Evolutionary conservation across 2,797 vertebrate species (phyloP).

Genomic region (Brachyrhaphis roseni): DNA sequence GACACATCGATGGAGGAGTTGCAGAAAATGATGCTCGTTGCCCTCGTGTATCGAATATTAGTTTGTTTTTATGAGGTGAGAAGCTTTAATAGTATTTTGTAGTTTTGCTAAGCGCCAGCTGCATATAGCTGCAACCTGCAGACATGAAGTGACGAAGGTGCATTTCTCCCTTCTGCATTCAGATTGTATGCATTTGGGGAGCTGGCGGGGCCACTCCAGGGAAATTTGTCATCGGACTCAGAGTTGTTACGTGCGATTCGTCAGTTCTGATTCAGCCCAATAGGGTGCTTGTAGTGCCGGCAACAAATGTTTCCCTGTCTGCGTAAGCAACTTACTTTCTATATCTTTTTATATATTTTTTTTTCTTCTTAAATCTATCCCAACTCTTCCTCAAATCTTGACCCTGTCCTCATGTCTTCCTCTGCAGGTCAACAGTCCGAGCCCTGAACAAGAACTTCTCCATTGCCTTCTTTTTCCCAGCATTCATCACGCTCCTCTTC

Average conservation of each 20-base stretch:
- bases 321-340: slow-evolving; percentile 84
- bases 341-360: neutral
- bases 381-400: neutral
- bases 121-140: neutral
- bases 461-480: slow-evolving; percentile 98
- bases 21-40: slow-evolving; percentile 99
- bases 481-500: slow-evolving; percentile 96
- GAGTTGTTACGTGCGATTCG: slow-evolving; percentile 94
- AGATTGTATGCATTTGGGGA: slow-evolving; percentile 99
- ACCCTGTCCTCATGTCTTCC: slow-evolving; percentile 5
- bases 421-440: slow-evolving; percentile 90
- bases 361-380: neutral
- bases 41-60: slow-evolving; percentile 93
- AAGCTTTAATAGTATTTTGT: neutral
- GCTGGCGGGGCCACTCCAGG: slow-evolving; percentile 97
- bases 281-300: slow-evolving; percentile 93
- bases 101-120: neutral
- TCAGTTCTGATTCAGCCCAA: slow-evolving; percentile 93
- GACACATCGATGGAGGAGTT: slow-evolving; percentile 98
- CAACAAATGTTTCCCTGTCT: slow-evolving; percentile 94
- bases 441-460: slow-evolving; percentile 99
- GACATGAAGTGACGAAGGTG: neutral
- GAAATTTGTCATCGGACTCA: slow-evolving; percentile 94
- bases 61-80: slow-evolving; percentile 98
- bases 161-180: slow-evolving; percentile 37